A percentile compares a stretch with the other conserved stretches of the same genome.
Conservation (phyloP, 2,888 invertebrate species). For the Amiota mariae region DNA sequence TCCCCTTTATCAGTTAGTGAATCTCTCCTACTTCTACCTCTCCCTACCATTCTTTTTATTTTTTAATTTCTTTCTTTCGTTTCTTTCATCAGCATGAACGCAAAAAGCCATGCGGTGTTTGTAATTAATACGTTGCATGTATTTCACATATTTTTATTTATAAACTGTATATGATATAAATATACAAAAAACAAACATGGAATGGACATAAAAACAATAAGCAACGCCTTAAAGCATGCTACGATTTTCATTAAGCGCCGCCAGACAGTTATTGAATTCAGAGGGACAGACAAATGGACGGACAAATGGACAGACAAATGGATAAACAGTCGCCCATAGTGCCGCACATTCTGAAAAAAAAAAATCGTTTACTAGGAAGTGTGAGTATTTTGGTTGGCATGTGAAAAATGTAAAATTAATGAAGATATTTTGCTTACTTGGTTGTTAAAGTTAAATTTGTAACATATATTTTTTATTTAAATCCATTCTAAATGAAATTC, state of each 20-base stretch:
- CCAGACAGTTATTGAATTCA: not conserved
- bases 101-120: constrained; percentile 3
- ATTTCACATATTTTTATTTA: not conserved
- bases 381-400: not conserved
- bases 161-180: not conserved
- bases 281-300: not conserved
- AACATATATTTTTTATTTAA: no score
- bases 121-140: constrained; percentile 26
- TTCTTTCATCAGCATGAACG: not conserved
- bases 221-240: constrained; percentile 26
- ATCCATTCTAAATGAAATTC: no score
- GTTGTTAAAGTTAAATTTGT: no score
- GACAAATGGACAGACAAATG: not conserved
- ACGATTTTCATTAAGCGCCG: constrained; percentile 11
- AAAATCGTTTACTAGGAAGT: constrained; percentile 31
- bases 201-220: not conserved
- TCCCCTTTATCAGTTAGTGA: no score
- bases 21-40: no score
- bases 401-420: constrained; percentile 42
- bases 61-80: constrained; percentile 3
- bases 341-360: no score
- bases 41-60: not conserved
- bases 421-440: constrained; percentile 27
- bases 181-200: not conserved
- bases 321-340: not conserved